Conservation (phyloP, 2,113 vertebrate species). For the Amphiprion percula region DNA sequence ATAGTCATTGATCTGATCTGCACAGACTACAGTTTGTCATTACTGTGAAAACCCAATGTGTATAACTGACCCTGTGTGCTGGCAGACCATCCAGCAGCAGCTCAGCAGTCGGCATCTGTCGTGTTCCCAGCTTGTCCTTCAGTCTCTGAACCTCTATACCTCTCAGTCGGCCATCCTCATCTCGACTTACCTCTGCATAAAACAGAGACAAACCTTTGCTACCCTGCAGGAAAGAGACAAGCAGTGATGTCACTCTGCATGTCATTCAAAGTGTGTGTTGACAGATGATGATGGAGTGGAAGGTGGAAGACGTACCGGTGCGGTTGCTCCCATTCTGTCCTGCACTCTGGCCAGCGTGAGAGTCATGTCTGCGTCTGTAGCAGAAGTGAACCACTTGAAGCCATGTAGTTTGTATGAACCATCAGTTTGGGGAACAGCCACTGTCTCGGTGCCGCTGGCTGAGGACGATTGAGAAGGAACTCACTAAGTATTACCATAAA, state of each 20-base stretch:
- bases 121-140: conserved; percentile 91
- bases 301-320: conserved; percentile 63
- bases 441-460: conserved; percentile 87
- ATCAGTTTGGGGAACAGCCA: conserved; percentile 86
- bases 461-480: conserved; percentile 9
- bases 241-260: background rate
- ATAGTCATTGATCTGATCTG: background rate
- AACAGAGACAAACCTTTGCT: conserved; percentile 89
- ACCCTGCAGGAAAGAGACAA: conserved; percentile 75
- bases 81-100: conserved; percentile 86
- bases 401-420: conserved; percentile 87
- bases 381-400: conserved; percentile 92
- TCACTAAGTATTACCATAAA: background rate
- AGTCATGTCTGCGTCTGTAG: conserved; percentile 89
- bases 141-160: conserved; percentile 88
- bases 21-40: background rate
- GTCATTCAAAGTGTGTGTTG: background rate
- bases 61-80: conserved; percentile 82
- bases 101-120: conserved; percentile 92
- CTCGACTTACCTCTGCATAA: conserved; percentile 84
- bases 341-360: conserved; percentile 87
- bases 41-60: background rate
- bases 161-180: conserved; percentile 83
- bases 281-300: background rate
- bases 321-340: conserved; percentile 80